A percentile compares a stretch with the other conserved stretches of the same genome.
Evolutionary conservation across 2,113 vertebrate genomes (phyloP).

Genomic region (Tiliqua scincoides): DNA sequence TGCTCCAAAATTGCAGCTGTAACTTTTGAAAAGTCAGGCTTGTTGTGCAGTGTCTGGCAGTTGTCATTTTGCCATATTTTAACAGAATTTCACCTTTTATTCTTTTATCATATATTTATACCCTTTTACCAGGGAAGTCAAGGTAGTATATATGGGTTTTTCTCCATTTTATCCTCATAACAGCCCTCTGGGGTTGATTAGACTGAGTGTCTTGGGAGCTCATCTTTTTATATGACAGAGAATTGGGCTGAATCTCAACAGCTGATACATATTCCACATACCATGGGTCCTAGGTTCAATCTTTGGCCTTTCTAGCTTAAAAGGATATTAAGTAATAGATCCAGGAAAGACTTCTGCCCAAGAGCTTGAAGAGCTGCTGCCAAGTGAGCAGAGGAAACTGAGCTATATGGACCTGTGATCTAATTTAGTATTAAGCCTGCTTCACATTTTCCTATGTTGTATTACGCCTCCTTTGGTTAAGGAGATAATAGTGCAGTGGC

Average conservation of each 20-base stretch:
- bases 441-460: background rate
- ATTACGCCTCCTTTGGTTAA: background rate
- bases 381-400: background rate
- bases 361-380: background rate
- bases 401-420: background rate
- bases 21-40: background rate
- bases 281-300: background rate
- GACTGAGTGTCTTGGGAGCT: background rate
- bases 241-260: no score
- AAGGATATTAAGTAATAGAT: background rate
- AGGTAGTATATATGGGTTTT: background rate
- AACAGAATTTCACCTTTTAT: background rate
- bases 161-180: background rate
- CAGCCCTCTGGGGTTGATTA: background rate
- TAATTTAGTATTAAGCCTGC: background rate
- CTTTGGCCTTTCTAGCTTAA: background rate
- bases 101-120: background rate
- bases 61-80: background rate
- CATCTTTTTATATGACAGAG: background rate
- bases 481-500: no score
- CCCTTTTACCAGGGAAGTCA: background rate
- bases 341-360: background rate
- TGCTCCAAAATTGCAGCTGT: background rate
- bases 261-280: background rate
- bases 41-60: background rate